Evolutionary conservation across 2,797 vertebrate species (phyloP), one percentile per base, ranked within the genome.

Genomic region (Malurus splendens): DNA sequence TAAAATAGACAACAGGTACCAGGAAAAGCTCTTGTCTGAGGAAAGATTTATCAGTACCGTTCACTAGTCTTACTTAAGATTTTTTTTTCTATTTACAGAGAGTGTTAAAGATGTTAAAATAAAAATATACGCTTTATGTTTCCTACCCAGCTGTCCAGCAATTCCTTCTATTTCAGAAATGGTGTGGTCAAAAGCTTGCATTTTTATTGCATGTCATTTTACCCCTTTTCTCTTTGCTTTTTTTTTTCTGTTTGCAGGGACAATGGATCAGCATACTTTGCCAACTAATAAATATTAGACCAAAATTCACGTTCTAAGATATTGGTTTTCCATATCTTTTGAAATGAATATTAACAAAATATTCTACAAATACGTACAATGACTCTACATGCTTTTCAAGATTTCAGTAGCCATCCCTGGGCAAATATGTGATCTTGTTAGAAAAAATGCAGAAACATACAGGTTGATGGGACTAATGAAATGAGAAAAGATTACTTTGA

Each of bases 341-440:
- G 23, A 8, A 24, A 77, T 7, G 3, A 61, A 25, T 1, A 5
- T 39, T 74, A 66, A 38, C 18, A 65, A 81, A 78, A 30, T 3
- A 36, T 79, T 79, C n/a, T 68, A 12, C 17, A 89, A 90, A 47
- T 55, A 55, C 4, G 4, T 25, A 62, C 4, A n/a, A 7, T 42
- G 30, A 22, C 23, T 4, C 64, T 9, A 14, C 3, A 9, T 10
- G 4, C 4, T 71, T 92, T 52, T 72, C 27, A 60, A 15, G 3
- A 22, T 51, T 79, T 76, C 9, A 47, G 14, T 61, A 72, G 6
- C 4, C 11, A 27, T 57, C 7, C 47, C 19, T 76, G 25, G 41
- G 44, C 20, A 82, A 72, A 82, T 33, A 57, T 0, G 0, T 62
- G 16, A 14, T 59, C n/a, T 70, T 2, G 0, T 18, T 65, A 47